Percentiles rank a stretch among this genome's conserved stretches.
These are phyloP conservation scores for Cossypha caffra DNA, from an alignment of 2,797 vertebrate genomes.

Conservation along the genomic window DNA sequence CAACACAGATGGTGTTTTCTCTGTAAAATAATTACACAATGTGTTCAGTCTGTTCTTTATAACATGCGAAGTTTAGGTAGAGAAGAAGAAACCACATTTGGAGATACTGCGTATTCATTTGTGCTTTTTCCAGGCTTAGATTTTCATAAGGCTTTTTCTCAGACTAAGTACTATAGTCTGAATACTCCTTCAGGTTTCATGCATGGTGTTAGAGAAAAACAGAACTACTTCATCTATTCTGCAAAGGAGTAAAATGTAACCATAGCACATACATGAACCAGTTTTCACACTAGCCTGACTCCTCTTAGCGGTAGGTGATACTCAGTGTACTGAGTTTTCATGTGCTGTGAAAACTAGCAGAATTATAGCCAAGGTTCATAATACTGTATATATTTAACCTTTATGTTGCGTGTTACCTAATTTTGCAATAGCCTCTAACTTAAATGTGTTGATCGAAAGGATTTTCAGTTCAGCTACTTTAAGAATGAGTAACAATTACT, in stretches of 20 bases:
- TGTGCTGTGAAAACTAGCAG: neutral
- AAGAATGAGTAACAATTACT: neutral
- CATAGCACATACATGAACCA: neutral
- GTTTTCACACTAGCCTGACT: neutral
- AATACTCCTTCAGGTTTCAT: neutral
- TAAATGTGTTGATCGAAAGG: neutral
- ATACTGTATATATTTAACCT: neutral
- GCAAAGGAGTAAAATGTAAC: neutral
- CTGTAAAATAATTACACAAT: rapidly evolving
- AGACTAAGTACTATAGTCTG: neutral
- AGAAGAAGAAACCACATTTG: neutral
- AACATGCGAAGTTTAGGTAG: neutral
- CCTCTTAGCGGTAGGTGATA: neutral
- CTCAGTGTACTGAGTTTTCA: neutral
- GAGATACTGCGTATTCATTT: neutral
- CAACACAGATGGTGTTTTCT: neutral
- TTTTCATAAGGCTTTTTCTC: neutral
- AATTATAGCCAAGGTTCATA: neutral
- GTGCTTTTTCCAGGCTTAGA: neutral
- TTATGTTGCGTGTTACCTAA: neutral
- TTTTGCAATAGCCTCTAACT: neutral
- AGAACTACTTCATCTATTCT: neutral
- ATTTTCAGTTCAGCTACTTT: neutral
- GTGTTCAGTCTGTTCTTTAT: neutral
- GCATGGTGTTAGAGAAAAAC: neutral